phyloP scores from a whole-genome alignment of 2,888 invertebrate species.

The Drosophila prostipennis region DNA sequence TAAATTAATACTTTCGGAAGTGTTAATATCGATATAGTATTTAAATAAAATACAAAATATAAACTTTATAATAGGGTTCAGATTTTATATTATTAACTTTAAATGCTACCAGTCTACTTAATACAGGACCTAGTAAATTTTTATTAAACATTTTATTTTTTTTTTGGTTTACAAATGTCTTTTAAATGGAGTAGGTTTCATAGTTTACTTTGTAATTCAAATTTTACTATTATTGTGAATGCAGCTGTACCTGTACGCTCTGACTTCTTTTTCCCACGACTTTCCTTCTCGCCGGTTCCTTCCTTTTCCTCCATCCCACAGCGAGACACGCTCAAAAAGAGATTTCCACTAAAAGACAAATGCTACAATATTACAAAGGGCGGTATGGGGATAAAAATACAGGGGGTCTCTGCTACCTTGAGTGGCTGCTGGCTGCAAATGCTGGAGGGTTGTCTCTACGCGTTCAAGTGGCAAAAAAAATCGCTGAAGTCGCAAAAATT shows the following conservation, averaged over 20 bases:
- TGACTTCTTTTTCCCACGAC: slow-evolving; percentile 19
- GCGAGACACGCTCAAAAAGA: slow-evolving; percentile 74
- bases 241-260: slow-evolving; percentile 19
- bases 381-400: slow-evolving; percentile 28
- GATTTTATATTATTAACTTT: too few species aligned
- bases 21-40: too few species aligned
- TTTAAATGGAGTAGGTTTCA: too few species aligned
- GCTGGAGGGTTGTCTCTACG: slow-evolving; percentile 63
- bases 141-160: too few species aligned
- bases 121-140: too few species aligned
- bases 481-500: slow-evolving; percentile 78
- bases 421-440: slow-evolving; percentile 65
- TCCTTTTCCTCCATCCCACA: slow-evolving; percentile 14
- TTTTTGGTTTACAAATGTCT: too few species aligned
- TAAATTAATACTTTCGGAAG: too few species aligned
- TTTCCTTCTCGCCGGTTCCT: slow-evolving; percentile 2
- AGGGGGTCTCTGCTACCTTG: slow-evolving; percentile 57
- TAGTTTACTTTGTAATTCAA: too few species aligned
- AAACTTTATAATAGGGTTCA: too few species aligned
- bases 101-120: too few species aligned
- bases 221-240: background rate
- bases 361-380: slow-evolving; percentile 71
- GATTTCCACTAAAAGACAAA: slow-evolving; percentile 77
- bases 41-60: too few species aligned
- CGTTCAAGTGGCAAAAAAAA: slow-evolving; percentile 76